Conservation (phyloP, 2,888 invertebrate species). For the Eristalinus sepulchralis region DNA sequence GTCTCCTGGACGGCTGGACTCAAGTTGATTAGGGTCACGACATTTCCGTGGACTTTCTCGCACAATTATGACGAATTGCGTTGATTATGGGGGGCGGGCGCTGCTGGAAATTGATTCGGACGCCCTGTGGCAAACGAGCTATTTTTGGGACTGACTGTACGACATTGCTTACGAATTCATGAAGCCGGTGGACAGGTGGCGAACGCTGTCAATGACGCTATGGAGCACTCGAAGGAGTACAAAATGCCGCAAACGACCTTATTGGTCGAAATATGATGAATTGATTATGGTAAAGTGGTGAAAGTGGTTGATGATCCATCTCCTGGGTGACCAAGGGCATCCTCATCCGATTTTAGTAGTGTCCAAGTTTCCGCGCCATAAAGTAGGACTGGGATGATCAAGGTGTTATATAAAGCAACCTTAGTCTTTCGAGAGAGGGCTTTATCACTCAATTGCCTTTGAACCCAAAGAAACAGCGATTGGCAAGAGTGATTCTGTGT, state of each 20-base stretch:
- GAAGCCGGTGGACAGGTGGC: not conserved
- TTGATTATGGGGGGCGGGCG: slow-evolving; percentile 24
- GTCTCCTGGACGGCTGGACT: slow-evolving; percentile 10
- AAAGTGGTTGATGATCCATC: not conserved
- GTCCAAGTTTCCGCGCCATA: too few species aligned
- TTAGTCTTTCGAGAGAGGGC: too few species aligned
- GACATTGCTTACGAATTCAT: not conserved
- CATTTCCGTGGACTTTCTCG: slow-evolving; percentile 33
- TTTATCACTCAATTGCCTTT: too few species aligned
- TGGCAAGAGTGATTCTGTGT: too few species aligned
- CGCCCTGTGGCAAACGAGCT: not conserved
- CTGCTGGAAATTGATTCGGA: slow-evolving; percentile 43
- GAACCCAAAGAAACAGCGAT: too few species aligned
- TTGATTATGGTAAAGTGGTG: not conserved
- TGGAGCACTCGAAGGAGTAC: not conserved
- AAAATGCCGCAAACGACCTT: not conserved
- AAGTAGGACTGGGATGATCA: too few species aligned
- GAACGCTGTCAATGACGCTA: not conserved
- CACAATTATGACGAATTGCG: slow-evolving; percentile 45
- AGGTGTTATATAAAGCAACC: too few species aligned
- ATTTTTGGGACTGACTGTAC: not conserved
- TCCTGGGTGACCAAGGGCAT: too few species aligned
- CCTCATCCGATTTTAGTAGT: too few species aligned
- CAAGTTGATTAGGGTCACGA: slow-evolving; percentile 47
- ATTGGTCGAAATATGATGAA: not conserved